Base-by-base conservation (phyloP, 2,113 vertebrate species). In the Salvelinus alpinus region DNA sequence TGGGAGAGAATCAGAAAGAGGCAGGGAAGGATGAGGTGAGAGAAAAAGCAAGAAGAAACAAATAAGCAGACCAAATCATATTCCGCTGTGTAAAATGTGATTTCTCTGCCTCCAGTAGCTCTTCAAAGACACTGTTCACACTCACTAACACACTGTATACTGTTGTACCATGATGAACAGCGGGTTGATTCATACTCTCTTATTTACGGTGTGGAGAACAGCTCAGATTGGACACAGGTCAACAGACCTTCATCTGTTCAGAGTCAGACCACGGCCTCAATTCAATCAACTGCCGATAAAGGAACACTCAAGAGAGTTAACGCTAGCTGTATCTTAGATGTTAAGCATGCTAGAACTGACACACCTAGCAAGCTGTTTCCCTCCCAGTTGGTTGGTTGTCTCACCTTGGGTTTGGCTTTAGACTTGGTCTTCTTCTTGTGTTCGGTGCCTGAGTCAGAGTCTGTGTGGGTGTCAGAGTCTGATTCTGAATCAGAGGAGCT, bases 51-150 rank as follows among this genome's bases (percentile, higher is more conserved):
- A 29, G 94, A 95, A 91, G 94, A 44, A 44, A 44, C 38, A 44
- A 12, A 11, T 9, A 12, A 91, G 92, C 91, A 92, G 90, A 93
- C 91, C 91, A 94, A 95, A 95, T 95, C 86, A 92, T 91, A 94
- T 94, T 93, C 93, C 92, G 91, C 89, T 91, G 88, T 91, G 91
- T 4, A 89, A 94, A 95, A 92, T 94, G 92, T 93, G 93, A 38
- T 93, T 94, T 92, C 91, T 94, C 88, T 91, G 85, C 83, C 80
- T 92, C 85, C 92, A 34, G 65, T 20, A 20, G 27, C 65, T 16
- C 27, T 20, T 5, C 59, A 22, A 9, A 62, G 59, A 22, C 18
- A 18, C n/a, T 11, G 57, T 51, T 51, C 9, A 3, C 59, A 3
- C 34, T 34, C 6, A 34, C 34, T 34, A 44, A 44, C 38, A 44